A percentile compares a stretch with the other conserved stretches of the same genome.
Evolutionary conservation across 2,888 invertebrate species (phyloP).

Genomic region (Gisinianus flammeolus): DNA sequence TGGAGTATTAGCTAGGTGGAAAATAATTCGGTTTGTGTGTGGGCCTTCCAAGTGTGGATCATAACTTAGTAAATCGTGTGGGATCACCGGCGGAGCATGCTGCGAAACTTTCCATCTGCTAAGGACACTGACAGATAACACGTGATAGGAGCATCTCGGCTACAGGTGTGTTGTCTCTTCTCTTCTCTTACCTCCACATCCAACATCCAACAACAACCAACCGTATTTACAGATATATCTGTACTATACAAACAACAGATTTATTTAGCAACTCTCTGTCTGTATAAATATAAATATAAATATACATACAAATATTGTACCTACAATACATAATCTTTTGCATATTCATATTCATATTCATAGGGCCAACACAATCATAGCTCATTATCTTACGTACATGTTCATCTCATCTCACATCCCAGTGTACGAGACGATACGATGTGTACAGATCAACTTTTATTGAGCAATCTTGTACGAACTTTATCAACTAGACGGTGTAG

Average conservation of each 20-base stretch:
- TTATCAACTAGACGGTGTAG: too few relatives aligned
- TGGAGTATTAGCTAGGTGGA: constrained; percentile 31
- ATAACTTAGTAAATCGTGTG: constrained; percentile 59
- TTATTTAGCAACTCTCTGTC: too few relatives aligned
- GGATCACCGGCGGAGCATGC: constrained; percentile 59
- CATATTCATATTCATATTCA: constrained; percentile 33
- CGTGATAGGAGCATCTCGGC: constrained; percentile 46
- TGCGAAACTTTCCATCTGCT: constrained; percentile 57
- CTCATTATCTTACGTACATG: constrained; percentile 5
- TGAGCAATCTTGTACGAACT: not conserved
- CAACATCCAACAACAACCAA: not conserved
- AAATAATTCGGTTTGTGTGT: constrained; percentile 56
- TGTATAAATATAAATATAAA: too few relatives aligned
- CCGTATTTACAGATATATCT: too few relatives aligned
- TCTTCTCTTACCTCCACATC: not conserved
- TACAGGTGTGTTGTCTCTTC: not conserved
- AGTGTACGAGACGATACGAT: not conserved
- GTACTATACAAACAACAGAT: too few relatives aligned
- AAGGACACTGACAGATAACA: constrained; percentile 57
- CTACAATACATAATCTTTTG: too few relatives aligned
- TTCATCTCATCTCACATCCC: too few relatives aligned
- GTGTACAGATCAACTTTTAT: not conserved
- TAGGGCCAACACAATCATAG: constrained; percentile 14
- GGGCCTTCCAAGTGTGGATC: constrained; percentile 55
- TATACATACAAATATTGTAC: too few relatives aligned